phyloP scores from a whole-genome alignment of 23 tunicate species.

The Clavelina lepadiformis region DNA sequence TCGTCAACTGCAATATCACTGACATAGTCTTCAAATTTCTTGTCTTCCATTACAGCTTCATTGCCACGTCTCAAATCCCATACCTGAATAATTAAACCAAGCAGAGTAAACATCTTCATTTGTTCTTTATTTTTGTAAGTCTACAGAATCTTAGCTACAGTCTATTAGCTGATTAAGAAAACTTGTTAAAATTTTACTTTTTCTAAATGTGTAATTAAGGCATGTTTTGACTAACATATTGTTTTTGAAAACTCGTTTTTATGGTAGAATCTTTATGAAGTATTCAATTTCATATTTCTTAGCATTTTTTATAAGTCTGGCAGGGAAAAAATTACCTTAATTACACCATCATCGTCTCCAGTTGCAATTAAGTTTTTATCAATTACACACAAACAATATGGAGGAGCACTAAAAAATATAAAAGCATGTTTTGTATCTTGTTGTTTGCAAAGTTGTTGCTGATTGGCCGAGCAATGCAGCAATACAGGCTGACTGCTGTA shows the following conservation, averaged over 20 bases:
- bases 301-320: too few relatives aligned
- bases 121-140: too few relatives aligned
- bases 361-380: constrained; percentile 65
- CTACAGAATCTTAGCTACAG: too few relatives aligned
- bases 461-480: background rate
- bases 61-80: constrained; percentile 87
- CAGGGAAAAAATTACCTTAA: constrained; percentile 34
- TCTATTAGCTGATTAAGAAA: background rate
- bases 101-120: background rate
- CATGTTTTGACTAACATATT: too few relatives aligned
- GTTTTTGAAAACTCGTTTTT: too few relatives aligned
- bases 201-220: too few relatives aligned
- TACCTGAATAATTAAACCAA: constrained; percentile 15
- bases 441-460: background rate
- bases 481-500: background rate
- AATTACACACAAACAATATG: constrained; percentile 52
- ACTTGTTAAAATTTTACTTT: background rate
- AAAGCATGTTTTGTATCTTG: background rate
- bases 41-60: constrained; percentile 52
- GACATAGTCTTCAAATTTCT: constrained; percentile 43
- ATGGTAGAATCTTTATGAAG: too few relatives aligned
- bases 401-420: constrained; percentile 27
- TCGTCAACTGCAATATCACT: constrained; percentile 66
- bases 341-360: constrained; percentile 86
- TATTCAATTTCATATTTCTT: too few relatives aligned